phyloP scores from a whole-genome alignment of 2,888 invertebrate genomes.

The Fissipunctia ypsillon region DNA sequence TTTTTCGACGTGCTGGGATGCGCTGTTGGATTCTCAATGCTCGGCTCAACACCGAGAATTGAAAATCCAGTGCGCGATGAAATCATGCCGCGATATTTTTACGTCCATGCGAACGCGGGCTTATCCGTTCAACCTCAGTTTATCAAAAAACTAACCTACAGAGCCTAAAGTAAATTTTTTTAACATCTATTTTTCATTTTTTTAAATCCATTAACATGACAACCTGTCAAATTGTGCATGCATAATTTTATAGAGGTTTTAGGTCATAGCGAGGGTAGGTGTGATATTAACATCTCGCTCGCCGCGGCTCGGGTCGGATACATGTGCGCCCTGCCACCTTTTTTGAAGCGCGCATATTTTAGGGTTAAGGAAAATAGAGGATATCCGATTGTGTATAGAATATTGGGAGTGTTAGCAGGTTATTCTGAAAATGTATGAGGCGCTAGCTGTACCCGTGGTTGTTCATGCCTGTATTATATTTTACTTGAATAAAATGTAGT shows the following conservation, averaged over 20 bases:
- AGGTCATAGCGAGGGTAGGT: conserved; percentile 43
- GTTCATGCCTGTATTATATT: neutral
- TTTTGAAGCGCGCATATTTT: conserved; percentile 39
- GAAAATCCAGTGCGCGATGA: too few species aligned
- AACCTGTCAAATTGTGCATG: conserved; percentile 53
- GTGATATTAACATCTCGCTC: conserved; percentile 46
- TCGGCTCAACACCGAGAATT: too few species aligned
- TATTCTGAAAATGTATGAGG: neutral
- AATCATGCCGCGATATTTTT: too few species aligned
- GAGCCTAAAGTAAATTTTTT: neutral
- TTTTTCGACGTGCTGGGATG: too few species aligned
- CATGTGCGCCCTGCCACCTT: conserved; percentile 40
- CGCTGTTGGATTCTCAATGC: too few species aligned
- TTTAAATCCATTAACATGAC: conserved; percentile 57
- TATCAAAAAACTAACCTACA: neutral
- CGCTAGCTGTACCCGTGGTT: neutral
- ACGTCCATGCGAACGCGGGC: too few species aligned
- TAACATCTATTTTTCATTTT: conserved; percentile 22
- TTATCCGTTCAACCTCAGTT: neutral
- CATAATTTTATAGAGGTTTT: conserved; percentile 55
- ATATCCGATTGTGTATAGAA: conserved; percentile 21
- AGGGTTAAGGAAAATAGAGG: conserved; percentile 31
- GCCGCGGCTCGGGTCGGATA: conserved; percentile 29
- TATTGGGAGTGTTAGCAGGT: conserved; percentile 30
- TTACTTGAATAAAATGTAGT: neutral